Evolutionary conservation across 2,888 invertebrate species (phyloP).

Genomic region (Lasiommata megera): DNA sequence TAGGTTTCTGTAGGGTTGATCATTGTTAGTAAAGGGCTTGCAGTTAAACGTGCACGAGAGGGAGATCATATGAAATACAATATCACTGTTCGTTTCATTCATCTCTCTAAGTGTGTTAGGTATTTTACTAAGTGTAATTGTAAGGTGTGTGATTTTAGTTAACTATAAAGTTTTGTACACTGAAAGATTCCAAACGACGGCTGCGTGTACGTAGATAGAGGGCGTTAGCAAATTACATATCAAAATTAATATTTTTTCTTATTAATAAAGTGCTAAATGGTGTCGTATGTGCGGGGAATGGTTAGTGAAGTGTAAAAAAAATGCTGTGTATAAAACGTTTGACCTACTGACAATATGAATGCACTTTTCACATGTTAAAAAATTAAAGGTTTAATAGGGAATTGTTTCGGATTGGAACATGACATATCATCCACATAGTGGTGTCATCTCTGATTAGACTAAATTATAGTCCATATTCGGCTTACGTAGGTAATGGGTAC

Average conservation of each 20-base stretch:
- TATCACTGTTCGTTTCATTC: conserved; percentile 32
- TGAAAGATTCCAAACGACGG: conserved; percentile 79
- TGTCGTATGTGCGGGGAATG: conserved; percentile 46
- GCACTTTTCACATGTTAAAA: conserved; percentile 67
- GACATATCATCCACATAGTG: conserved; percentile 78
- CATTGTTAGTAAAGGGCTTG: conserved; percentile 24
- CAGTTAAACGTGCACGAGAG: conserved; percentile 22
- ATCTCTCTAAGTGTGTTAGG: conserved; percentile 59
- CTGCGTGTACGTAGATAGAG: conserved; percentile 45
- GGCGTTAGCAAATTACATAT: conserved; percentile 78
- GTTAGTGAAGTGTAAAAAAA: conserved; percentile 58
- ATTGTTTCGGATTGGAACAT: conserved; percentile 61
- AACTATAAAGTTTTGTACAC: conserved; percentile 60
- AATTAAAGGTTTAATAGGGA: conserved; percentile 72
- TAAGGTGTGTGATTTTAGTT: conserved; percentile 77
- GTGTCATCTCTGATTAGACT: conserved; percentile 56
- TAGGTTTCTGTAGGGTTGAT: conserved; percentile 36
- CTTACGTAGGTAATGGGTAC: conserved; percentile 38
- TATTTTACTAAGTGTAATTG: conserved; percentile 52
- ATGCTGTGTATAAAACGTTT: conserved; percentile 58
- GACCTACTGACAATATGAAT: conserved; percentile 72
- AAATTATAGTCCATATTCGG: conserved; percentile 52
- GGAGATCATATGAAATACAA: conserved; percentile 20
- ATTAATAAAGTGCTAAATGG: conserved; percentile 47
- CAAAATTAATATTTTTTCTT: conserved; percentile 65